These are phyloP conservation scores for Anaspis maculata DNA, from an alignment of 2,888 invertebrate genomes.

Conservation along the genomic window DNA sequence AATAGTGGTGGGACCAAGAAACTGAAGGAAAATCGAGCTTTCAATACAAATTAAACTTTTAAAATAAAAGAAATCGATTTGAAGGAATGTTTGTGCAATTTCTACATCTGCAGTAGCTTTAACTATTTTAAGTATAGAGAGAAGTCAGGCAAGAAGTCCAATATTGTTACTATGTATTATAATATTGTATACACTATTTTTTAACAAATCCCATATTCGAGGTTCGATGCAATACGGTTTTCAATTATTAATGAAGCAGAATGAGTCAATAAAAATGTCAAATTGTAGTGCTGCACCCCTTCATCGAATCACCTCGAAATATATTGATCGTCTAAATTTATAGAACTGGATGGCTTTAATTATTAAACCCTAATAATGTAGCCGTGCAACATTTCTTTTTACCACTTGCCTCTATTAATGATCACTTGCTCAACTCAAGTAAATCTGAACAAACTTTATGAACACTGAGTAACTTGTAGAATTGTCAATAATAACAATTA, in stretches of 20 bases:
- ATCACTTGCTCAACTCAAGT: conserved; percentile 15
- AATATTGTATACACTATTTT: no score
- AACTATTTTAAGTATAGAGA: conserved; percentile 10
- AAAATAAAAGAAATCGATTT: no score
- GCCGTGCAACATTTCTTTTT: conserved; percentile 1
- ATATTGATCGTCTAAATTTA: conserved; percentile 7
- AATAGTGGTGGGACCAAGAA: conserved; percentile 8
- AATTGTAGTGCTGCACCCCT: no score
- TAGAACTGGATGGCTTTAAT: conserved; percentile 7
- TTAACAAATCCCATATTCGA: no score
- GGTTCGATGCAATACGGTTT: conserved; percentile 1
- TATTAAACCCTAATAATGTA: no score
- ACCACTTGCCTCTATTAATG: conserved; percentile 15
- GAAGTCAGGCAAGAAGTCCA: conserved; percentile 10
- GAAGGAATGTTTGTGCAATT: conserved; percentile 9
- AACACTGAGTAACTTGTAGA: no score
- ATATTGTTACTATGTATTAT: no score
- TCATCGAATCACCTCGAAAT: no score
- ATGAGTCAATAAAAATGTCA: conserved; percentile 6
- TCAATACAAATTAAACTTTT: no score
- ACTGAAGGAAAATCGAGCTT: neutral
- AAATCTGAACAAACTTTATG: conserved; percentile 4
- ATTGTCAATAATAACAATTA: neutral
- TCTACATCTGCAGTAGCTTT: conserved; percentile 11
- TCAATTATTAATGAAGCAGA: no score